These are phyloP conservation scores for Drosophila peninsularis DNA, from an alignment of 2,888 invertebrate genomes.

Conservation along the genomic window DNA sequence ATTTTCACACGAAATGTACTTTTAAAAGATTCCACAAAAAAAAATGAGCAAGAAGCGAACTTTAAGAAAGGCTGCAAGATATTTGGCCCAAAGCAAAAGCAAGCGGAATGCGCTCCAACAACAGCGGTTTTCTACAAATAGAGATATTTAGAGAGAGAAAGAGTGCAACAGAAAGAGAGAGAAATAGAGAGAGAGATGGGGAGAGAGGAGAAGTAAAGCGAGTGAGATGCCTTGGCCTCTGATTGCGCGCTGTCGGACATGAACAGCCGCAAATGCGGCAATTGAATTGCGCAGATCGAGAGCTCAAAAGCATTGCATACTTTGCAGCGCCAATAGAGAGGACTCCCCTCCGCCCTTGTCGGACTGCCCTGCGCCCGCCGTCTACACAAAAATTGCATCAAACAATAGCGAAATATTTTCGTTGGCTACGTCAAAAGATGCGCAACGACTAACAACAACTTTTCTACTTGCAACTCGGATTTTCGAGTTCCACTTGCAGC, in stretches of 20 bases:
- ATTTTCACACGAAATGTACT: background rate
- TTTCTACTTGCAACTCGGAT: slow-evolving; percentile 59
- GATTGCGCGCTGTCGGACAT: slow-evolving; percentile 15
- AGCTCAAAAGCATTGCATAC: slow-evolving; percentile 70
- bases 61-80: background rate
- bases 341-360: too few species aligned
- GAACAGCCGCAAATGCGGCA: slow-evolving; percentile 60
- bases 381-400: slow-evolving; percentile 36
- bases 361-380: too few species aligned
- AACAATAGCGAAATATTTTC: slow-evolving; percentile 59
- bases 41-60: background rate
- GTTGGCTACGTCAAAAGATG: slow-evolving; percentile 43
- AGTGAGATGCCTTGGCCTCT: slow-evolving; percentile 42
- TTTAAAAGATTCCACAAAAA: background rate
- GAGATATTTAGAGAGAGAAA: background rate
- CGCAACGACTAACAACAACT: slow-evolving; percentile 45
- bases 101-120: slow-evolving; percentile 33
- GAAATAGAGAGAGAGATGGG: background rate
- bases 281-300: slow-evolving; percentile 69
- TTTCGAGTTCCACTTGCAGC: slow-evolving; percentile 54
- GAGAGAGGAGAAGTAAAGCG: background rate
- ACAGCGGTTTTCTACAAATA: slow-evolving; percentile 12
- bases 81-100: slow-evolving; percentile 19
- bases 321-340: slow-evolving; percentile 51
- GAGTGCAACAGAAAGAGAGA: background rate